Evolutionary conservation across 2,888 invertebrate species (phyloP).

Genomic region (Brassicogethes aeneus): DNA sequence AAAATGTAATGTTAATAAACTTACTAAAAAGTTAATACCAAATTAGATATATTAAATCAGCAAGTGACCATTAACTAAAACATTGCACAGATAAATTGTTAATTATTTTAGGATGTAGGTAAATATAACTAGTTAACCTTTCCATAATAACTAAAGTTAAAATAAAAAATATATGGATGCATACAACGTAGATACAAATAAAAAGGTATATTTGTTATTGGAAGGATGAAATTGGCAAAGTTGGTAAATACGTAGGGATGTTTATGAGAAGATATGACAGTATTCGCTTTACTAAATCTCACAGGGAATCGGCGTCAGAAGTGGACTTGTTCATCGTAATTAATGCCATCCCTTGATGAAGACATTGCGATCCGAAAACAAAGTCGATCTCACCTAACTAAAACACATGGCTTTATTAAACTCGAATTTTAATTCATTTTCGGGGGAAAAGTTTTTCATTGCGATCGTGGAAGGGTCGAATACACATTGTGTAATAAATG

Average conservation of each 20-base stretch:
- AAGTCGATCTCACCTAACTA: conserved; percentile 25
- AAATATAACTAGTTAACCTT: too few relatives aligned
- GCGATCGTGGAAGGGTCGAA: conserved; percentile 21
- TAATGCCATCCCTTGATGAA: conserved; percentile 48
- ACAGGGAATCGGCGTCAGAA: conserved; percentile 31
- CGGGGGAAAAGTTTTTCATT: conserved; percentile 24
- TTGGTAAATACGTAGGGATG: conserved; percentile 3
- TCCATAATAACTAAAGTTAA: too few relatives aligned
- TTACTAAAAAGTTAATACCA: too few relatives aligned
- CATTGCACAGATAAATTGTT: too few relatives aligned
- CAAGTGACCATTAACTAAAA: too few relatives aligned
- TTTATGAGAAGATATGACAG: conserved; percentile 16
- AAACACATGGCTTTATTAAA: conserved; percentile 37
- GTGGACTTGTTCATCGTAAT: conserved; percentile 55
- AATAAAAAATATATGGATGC: too few relatives aligned
- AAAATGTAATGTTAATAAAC: too few relatives aligned
- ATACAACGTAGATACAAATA: too few relatives aligned
- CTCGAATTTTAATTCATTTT: conserved; percentile 37
- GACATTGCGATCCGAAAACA: conserved; percentile 26
- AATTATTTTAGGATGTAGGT: too few relatives aligned
- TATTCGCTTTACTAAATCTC: conserved; percentile 20
- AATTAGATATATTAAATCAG: too few relatives aligned
- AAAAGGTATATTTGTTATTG: too few relatives aligned
- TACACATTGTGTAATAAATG: conserved; percentile 26
- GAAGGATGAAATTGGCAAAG: too few relatives aligned